These are phyloP conservation scores for Drosophila mimetica DNA, from an alignment of 2,888 invertebrate genomes.

Conservation along the genomic window DNA sequence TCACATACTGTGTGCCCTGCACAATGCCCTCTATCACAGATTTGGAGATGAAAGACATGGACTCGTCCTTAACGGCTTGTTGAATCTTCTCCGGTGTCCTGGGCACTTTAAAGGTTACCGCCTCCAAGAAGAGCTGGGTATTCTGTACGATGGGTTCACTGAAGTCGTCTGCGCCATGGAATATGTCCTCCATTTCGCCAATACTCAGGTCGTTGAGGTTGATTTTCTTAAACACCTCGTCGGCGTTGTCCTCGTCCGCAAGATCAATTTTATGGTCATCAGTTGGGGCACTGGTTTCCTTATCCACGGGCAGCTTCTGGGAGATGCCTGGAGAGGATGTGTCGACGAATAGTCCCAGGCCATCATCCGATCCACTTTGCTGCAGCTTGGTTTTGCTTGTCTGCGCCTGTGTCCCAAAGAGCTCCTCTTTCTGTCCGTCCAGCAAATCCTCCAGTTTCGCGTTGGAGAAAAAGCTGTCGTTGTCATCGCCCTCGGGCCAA, in stretches of 20 bases:
- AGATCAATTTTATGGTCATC: constrained; percentile 16
- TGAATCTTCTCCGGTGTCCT: constrained; percentile 37
- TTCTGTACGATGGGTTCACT: constrained; percentile 70
- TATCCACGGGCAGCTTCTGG: not conserved
- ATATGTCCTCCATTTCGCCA: constrained; percentile 64
- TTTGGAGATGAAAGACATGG: constrained; percentile 49
- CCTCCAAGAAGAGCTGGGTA: constrained; percentile 82
- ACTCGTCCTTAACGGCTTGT: constrained; percentile 35
- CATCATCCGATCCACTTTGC: constrained; percentile 60
- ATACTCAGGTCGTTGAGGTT: constrained; percentile 57
- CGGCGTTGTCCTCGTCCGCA: constrained; percentile 37
- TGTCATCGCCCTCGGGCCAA: constrained; percentile 78
- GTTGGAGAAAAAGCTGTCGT: constrained; percentile 77
- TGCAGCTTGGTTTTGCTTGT: constrained; percentile 24
- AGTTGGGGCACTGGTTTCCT: not conserved
- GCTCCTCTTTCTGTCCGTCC: constrained; percentile 22
- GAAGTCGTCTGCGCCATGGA: constrained; percentile 48
- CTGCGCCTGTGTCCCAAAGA: constrained; percentile 37
- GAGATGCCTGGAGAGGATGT: constrained; percentile 53
- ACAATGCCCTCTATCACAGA: constrained; percentile 54
- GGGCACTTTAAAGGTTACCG: constrained; percentile 76
- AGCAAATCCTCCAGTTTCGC: constrained; percentile 68
- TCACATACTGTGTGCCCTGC: constrained; percentile 82
- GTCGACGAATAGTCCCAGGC: constrained; percentile 73
- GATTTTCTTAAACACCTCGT: constrained; percentile 69